Conservation (phyloP, 2,797 vertebrate genomes). For the Hylomyscus alleni region DNA sequence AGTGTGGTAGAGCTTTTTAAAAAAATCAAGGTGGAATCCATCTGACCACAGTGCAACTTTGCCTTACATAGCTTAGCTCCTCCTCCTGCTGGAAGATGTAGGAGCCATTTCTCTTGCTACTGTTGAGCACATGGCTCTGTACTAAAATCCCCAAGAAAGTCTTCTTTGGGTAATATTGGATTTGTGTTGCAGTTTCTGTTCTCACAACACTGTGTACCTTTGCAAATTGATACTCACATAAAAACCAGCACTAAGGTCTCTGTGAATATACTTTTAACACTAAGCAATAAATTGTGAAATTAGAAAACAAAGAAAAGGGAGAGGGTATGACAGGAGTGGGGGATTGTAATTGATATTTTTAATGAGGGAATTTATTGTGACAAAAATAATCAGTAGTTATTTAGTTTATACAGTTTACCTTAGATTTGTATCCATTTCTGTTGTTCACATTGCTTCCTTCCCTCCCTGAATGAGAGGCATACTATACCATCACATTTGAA, state of each 20-base stretch:
- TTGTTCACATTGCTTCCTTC: background rate
- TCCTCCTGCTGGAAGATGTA: background rate
- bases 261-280: background rate
- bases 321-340: background rate
- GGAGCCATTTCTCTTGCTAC: background rate
- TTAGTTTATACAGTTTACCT: background rate
- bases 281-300: background rate
- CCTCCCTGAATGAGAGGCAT: background rate
- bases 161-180: background rate
- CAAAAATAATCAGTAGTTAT: background rate
- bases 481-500: background rate
- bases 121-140: background rate
- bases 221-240: background rate
- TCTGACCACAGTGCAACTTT: background rate
- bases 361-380: background rate
- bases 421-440: background rate
- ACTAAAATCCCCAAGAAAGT: background rate
- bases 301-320: background rate
- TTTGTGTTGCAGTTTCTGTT: background rate
- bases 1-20: background rate
- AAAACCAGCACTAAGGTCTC: background rate
- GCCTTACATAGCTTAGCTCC: background rate
- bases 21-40: background rate
- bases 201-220: background rate
- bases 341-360: background rate